Evolutionary conservation across 2,888 invertebrate genomes (phyloP).

Genomic region (Coelopa pilipes): DNA sequence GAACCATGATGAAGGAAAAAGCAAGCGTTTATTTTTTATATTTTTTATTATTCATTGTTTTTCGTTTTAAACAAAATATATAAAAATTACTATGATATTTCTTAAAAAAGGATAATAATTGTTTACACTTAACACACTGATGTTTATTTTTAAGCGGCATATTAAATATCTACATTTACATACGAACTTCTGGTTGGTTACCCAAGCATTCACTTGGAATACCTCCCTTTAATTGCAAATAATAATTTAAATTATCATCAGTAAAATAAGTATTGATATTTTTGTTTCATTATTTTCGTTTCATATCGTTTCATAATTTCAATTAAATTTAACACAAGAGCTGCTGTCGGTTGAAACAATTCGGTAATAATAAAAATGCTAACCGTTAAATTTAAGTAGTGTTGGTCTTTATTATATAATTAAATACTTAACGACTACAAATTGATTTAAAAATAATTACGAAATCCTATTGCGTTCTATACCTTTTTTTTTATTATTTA

Average conservation of each 20-base stretch:
- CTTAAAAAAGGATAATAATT: conserved; percentile 41
- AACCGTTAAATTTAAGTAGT: conserved; percentile 58
- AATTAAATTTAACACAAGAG: conserved; percentile 33
- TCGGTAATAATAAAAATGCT: conserved; percentile 39
- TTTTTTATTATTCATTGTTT: conserved; percentile 46
- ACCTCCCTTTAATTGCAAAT: conserved; percentile 33
- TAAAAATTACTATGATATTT: conserved; percentile 49
- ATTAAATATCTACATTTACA: conserved; percentile 52
- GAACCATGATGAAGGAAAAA: too few species aligned
- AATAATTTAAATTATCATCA: conserved; percentile 34
- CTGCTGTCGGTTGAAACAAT: conserved; percentile 29
- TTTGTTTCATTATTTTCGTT: conserved; percentile 33
- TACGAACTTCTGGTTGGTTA: conserved; percentile 32
- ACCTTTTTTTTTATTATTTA: not conserved
- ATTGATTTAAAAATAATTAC: conserved; percentile 34
- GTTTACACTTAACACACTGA: conserved; percentile 48
- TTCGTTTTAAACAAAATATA: conserved; percentile 50
- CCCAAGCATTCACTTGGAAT: not conserved
- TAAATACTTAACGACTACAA: conserved; percentile 57
- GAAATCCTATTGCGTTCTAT: conserved; percentile 25
- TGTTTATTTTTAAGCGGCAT: conserved; percentile 43
- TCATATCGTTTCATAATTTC: conserved; percentile 33
- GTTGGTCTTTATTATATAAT: conserved; percentile 58
- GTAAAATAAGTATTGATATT: conserved; percentile 19
- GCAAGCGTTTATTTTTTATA: conserved; percentile 1